Base-by-base conservation (phyloP, 2,888 invertebrate genomes). In the Drosophila maculinotata region DNA sequence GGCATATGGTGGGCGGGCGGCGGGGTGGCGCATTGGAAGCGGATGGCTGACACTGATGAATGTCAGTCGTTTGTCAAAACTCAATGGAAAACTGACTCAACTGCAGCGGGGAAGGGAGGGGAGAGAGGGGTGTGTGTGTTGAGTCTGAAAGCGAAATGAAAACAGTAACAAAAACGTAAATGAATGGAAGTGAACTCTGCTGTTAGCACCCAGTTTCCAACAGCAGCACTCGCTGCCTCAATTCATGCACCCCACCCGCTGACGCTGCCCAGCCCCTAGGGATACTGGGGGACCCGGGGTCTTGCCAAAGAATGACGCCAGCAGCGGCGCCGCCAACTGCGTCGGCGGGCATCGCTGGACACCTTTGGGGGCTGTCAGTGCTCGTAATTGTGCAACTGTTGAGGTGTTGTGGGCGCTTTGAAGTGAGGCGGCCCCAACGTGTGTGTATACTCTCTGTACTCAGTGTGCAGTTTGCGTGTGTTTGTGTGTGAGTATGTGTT, bases 11-110 rank as follows among this genome's bases (percentile, higher is more conserved):
- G 36, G 41, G n/a, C 7, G 41, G 44, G 5, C 23, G 39, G 47
- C 28, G 33, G 54, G 25, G 31, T 54, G 47, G 39, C 31, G 48
- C 54, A 31, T 20, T 53, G 64, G 47, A 36, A 67, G 66, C 53
- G 51, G 70, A 49, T 70, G 25, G 64, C 75, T 89, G 89, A 89
- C 89, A 88, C 87, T 89, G 89, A 89, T 89, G 89, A 87, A 89
- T 89, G 89, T 89, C 89, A 89, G 89, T 88, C 89, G 87, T 89
- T 89, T 89, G 89, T 89, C 89, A 89, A 88, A 89, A 87, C 84
- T 73, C 82, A 73, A 81, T 79, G 84, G 72, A 75, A 85, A 81
- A 76, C 79, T 82, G 77, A 71, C 64, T 68, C 57, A 63, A 59
- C 33, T 63, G 38, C 41, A 47, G 39, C 30, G 45, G 31, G 20